phyloP scores from a whole-genome alignment of 2,113 vertebrate genomes.

The Ariopsis seemanni region DNA sequence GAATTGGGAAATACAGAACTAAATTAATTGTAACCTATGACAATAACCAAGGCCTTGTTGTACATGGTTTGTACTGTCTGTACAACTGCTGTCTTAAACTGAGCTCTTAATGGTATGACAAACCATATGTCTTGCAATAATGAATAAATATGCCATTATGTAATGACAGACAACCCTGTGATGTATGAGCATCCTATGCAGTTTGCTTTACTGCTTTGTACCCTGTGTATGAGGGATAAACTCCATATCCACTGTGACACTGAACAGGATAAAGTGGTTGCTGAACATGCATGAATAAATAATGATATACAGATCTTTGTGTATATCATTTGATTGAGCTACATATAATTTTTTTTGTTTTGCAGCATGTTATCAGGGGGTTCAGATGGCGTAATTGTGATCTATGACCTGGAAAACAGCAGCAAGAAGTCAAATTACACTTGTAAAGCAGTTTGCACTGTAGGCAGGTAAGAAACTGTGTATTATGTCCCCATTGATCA shows the following conservation, averaged over 20 bases:
- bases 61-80: not conserved
- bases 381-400: slow-evolving; percentile 88
- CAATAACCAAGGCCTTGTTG: not conserved
- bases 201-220: not conserved
- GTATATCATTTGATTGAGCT: not conserved
- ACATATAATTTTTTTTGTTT: slow-evolving; percentile 5
- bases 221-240: not conserved
- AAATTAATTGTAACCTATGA: not conserved
- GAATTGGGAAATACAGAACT: not conserved
- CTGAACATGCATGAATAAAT: not conserved
- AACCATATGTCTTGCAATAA: not conserved
- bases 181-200: not conserved
- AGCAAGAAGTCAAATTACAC: slow-evolving; percentile 82
- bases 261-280: not conserved
- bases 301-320: not conserved
- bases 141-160: not conserved
- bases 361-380: slow-evolving; percentile 94
- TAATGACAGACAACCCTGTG: not conserved
- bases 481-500: slow-evolving; percentile 36
- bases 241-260: not conserved
- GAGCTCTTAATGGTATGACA: not conserved
- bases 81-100: not conserved
- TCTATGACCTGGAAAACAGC: slow-evolving; percentile 94
- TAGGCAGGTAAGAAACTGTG: slow-evolving; percentile 80
- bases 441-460: slow-evolving; percentile 87